phyloP scores from a whole-genome alignment of 2,113 vertebrate species.

The Rhea pennata region DNA sequence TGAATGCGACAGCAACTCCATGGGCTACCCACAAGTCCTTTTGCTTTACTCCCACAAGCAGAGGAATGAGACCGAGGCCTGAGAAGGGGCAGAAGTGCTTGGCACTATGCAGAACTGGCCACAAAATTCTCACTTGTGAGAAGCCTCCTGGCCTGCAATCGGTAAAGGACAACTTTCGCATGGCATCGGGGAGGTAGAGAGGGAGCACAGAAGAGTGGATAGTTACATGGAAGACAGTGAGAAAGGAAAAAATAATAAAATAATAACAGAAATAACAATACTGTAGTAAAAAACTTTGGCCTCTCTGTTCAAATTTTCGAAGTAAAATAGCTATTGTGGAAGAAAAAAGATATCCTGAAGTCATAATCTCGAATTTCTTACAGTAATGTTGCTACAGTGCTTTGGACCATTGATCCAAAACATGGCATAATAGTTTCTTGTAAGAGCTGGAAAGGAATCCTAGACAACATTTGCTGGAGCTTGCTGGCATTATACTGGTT shows the following conservation, averaged over 20 bases:
- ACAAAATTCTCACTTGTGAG: neutral
- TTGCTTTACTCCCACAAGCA: neutral
- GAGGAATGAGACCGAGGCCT: neutral
- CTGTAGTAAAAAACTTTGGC: conserved; percentile 39
- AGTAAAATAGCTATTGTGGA: neutral
- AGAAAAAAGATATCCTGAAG: neutral
- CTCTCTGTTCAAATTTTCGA: conserved; percentile 2
- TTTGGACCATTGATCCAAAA: conserved; percentile 1
- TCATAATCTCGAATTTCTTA: neutral
- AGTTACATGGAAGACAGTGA: neutral
- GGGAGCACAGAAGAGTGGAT: neutral
- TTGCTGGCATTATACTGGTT: neutral
- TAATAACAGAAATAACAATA: neutral
- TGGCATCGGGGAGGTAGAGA: neutral
- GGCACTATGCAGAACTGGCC: neutral
- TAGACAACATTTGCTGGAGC: neutral
- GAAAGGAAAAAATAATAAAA: neutral
- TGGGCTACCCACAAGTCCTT: neutral
- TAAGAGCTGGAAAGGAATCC: neutral
- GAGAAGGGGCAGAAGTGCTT: conserved; percentile 24
- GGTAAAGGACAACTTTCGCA: neutral
- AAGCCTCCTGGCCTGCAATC: rapidly evolving
- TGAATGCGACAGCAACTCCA: neutral
- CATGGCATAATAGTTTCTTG: neutral
- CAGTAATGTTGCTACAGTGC: conserved; percentile 14